Conservation (phyloP, 2,888 invertebrate genomes). For the Pteria penguin region DNA sequence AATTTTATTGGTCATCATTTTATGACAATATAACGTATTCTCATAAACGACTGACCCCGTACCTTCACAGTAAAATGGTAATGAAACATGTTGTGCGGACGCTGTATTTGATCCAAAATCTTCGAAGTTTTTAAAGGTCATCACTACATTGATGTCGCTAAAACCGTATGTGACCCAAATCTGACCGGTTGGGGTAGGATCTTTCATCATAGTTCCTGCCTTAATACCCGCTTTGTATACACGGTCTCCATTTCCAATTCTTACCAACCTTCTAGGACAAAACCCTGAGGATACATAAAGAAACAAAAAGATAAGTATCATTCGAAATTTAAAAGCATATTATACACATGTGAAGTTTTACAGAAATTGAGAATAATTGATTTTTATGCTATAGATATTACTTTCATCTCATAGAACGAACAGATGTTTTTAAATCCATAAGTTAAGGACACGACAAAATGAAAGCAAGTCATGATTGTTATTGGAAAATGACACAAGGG, state of each 20-base stretch:
- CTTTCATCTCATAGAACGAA: too few relatives aligned
- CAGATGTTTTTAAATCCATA: too few relatives aligned
- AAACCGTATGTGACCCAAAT: slow-evolving; percentile 66
- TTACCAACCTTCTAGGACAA: slow-evolving; percentile 65
- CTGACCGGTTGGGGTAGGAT: slow-evolving; percentile 58
- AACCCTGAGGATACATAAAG: slow-evolving; percentile 55
- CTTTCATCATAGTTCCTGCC: slow-evolving; percentile 65
- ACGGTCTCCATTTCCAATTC: slow-evolving; percentile 59
- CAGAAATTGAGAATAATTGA: too few relatives aligned
- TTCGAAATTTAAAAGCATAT: too few relatives aligned
- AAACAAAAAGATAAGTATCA: too few relatives aligned
- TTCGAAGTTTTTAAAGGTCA: slow-evolving; percentile 59
- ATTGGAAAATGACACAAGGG: too few relatives aligned
- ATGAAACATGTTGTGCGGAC: slow-evolving; percentile 50
- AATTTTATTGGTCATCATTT: slow-evolving; percentile 66
- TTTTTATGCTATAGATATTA: too few relatives aligned
- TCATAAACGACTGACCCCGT: slow-evolving; percentile 72
- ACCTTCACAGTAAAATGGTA: slow-evolving; percentile 72
- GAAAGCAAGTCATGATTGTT: too few relatives aligned
- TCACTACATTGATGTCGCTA: slow-evolving; percentile 60
- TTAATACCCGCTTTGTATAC: slow-evolving; percentile 55
- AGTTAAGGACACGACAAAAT: too few relatives aligned
- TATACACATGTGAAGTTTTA: too few relatives aligned
- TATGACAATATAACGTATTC: slow-evolving; percentile 69
- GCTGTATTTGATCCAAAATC: slow-evolving; percentile 57